Evolutionary conservation across 2,797 vertebrate genomes (phyloP), one percentile per base, ranked within the genome.

Genomic region (Falco concolor): DNA sequence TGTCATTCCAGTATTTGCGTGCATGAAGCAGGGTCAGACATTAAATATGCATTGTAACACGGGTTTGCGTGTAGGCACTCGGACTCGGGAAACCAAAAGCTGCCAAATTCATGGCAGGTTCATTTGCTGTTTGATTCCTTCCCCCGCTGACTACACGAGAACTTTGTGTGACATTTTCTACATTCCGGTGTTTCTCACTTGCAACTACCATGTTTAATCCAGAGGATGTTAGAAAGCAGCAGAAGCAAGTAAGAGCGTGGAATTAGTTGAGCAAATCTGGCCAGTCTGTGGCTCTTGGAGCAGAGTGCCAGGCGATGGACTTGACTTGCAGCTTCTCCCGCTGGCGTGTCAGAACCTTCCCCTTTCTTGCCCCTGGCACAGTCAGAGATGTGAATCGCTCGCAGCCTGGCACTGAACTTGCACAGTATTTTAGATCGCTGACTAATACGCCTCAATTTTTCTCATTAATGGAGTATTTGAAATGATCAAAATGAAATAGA

Each of bases 401-500:
- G n/a, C 95, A 94, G 67, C 59, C 93, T 96, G 50, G 23, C 82
- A 56, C 92, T 77, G 92, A 93, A 64, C 81, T 95, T 89, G 59
- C 72, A 81, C 69, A 45, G 27, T 96, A 61, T 95, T 97, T 96
- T 91, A 97, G 93, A 82, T 95, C 65, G 9, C 93, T 85, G 96
- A 94, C 98, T 97, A 96, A 97, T 97, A 93, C 14, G 68, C 94
- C 92, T 96, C 67, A 5, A 92, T 97, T 98, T 98, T 98, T 97
- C 97, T 97, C 96, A 96, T 98, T 98, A 98, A 97, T 97, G 94
- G 96, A 93, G 90, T 94, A 82, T 97, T 97, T 96, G 96, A 96
- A 97, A 96, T 95, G 93, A 98, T 98, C 97, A 97, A 93, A 97
- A 97, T 97, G 97, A 97, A 98, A 97, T 97, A 97, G 94, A 96